Conservation (phyloP, 2,113 vertebrate genomes). For the Callithrix jacchus region DNA sequence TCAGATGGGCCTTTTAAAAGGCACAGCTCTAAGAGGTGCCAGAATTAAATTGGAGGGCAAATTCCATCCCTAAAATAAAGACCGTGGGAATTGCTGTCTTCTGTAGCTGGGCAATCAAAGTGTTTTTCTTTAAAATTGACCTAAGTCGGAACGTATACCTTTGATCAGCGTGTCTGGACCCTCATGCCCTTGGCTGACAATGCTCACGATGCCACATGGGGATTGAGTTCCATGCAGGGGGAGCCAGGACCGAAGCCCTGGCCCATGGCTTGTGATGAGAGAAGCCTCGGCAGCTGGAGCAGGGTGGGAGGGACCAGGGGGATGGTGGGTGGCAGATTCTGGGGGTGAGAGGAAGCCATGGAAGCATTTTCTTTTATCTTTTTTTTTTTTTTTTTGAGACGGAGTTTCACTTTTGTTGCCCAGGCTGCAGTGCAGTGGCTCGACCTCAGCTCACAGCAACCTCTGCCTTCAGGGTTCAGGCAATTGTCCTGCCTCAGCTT, state of each 20-base stretch:
- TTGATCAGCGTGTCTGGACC: slow-evolving; percentile 36
- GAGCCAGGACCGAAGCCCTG: background rate
- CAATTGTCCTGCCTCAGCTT: too few species aligned
- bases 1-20: background rate
- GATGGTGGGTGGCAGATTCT: rapidly evolving
- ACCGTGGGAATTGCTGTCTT: slow-evolving; percentile 47
- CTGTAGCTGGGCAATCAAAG: slow-evolving; percentile 27
- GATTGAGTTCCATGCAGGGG: background rate
- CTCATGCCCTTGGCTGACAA: background rate
- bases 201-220: background rate
- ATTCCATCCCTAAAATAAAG: background rate
- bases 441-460: too few species aligned
- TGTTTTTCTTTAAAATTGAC: slow-evolving; percentile 53
- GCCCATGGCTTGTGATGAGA: background rate
- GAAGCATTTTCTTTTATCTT: too few species aligned
- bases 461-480: too few species aligned
- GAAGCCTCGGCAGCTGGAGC: background rate
- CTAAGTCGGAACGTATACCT: background rate
- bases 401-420: too few species aligned
- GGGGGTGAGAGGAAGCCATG: background rate
- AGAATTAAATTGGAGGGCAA: background rate
- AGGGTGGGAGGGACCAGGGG: rapidly evolving
- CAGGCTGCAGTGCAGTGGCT: too few species aligned
- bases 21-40: background rate
- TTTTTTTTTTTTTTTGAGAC: too few species aligned